A percentile compares a stretch with the other conserved stretches of the same genome.
These are phyloP conservation scores for Hepsetus odoe DNA, from an alignment of 2,113 vertebrate species.

Conservation along the genomic window DNA sequence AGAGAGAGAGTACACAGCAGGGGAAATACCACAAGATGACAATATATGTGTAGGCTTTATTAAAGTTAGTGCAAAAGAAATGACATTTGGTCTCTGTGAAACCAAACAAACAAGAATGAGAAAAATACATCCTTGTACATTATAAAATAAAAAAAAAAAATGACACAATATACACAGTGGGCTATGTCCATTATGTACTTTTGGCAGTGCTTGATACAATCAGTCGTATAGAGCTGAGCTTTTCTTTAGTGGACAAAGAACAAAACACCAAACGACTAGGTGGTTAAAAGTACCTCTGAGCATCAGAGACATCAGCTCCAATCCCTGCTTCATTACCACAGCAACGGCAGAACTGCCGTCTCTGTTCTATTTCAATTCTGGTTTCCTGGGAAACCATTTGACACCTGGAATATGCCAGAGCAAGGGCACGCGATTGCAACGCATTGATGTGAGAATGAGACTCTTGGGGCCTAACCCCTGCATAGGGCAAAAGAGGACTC, in stretches of 20 bases:
- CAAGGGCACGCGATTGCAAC: neutral
- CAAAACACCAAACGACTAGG: neutral
- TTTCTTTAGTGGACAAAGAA: conserved; percentile 4
- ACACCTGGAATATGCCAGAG: conserved; percentile 27
- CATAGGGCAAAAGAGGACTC: conserved; percentile 26
- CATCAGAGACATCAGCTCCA: conserved; percentile 30
- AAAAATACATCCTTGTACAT: neutral
- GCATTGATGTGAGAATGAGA: conserved; percentile 6
- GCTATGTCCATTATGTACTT: neutral
- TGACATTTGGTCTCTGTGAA: neutral
- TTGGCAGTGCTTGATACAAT: neutral
- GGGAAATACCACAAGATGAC: neutral
- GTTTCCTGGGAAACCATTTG: conserved; percentile 51
- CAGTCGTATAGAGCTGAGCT: neutral
- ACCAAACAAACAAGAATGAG: neutral
- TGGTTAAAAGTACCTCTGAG: conserved; percentile 18
- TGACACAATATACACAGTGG: neutral
- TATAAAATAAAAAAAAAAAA: too few species aligned
- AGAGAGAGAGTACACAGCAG: neutral
- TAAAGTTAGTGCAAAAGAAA: neutral
- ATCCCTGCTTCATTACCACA: conserved; percentile 42
- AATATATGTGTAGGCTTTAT: neutral
- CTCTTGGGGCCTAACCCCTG: conserved; percentile 19
- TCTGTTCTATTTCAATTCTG: conserved; percentile 44
- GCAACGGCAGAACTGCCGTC: conserved; percentile 23